Percentiles rank a stretch among this genome's conserved stretches.
phyloP scores from a whole-genome alignment of 2,797 vertebrate genomes.

The Chelon labrosus region DNA sequence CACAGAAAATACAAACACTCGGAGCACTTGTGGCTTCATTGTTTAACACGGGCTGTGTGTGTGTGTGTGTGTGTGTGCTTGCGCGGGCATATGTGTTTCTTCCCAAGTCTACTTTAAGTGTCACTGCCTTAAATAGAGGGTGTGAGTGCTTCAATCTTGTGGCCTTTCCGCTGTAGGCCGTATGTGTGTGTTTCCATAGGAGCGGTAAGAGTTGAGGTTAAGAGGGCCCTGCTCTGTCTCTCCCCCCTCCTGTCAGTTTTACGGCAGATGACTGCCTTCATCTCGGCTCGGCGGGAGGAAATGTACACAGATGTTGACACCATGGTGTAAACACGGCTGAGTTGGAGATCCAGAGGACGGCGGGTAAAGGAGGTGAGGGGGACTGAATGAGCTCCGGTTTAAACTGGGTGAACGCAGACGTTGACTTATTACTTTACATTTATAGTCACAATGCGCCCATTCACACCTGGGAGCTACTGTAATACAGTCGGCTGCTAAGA shows the following conservation, averaged over 20 bases:
- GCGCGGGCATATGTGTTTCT: constrained; percentile 3
- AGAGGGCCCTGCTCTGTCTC: constrained; percentile 62
- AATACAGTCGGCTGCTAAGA: not conserved
- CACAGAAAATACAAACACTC: constrained; percentile 43
- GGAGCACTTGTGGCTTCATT: constrained; percentile 45
- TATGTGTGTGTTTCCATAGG: constrained; percentile 1
- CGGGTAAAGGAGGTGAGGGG: not conserved
- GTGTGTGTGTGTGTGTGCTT: constrained; percentile 14
- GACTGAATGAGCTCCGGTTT: not conserved
- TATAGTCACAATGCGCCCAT: not conserved
- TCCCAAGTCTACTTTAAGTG: constrained; percentile 32
- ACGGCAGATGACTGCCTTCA: constrained; percentile 48
- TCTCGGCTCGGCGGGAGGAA: constrained; percentile 30
- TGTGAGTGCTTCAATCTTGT: constrained; percentile 42
- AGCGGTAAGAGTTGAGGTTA: constrained; percentile 48
- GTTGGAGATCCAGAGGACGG: not conserved
- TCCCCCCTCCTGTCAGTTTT: constrained; percentile 47
- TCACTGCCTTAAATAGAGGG: constrained; percentile 40
- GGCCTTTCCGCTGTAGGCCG: constrained; percentile 17
- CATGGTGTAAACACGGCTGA: constrained; percentile 43
- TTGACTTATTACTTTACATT: not conserved
- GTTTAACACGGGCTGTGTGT: constrained; percentile 26
- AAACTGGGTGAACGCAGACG: constrained; percentile 7
- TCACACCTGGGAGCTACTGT: constrained; percentile 20
- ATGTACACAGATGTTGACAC: constrained; percentile 68